Conservation (phyloP, 30 jellyfish, hydroid and myxozoan genomes). For the Aurelia aurita region DNA sequence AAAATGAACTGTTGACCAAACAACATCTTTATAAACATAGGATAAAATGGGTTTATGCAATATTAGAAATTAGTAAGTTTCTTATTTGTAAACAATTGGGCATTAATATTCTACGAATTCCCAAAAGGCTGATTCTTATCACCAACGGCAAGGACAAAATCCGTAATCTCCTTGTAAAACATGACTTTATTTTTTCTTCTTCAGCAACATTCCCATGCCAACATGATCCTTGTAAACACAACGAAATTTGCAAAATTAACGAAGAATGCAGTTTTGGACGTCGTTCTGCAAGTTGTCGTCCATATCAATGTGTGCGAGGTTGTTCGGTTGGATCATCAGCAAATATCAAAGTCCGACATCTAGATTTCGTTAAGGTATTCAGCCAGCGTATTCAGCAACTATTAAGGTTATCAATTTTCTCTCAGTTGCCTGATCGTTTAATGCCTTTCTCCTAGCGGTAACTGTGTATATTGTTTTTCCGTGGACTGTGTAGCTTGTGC, state of each 20-base stretch:
- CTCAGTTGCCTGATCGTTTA: no score
- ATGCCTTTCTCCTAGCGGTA: no score
- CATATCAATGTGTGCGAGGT: conserved; percentile 56
- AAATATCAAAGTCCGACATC: conserved; percentile 42
- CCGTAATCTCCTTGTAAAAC: background rate
- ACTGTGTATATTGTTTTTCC: no score
- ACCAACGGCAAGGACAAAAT: background rate
- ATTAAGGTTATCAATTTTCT: no score
- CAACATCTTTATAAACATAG: no score
- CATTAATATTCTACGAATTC: no score
- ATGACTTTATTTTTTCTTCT: background rate
- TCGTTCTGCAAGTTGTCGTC: conserved; percentile 37
- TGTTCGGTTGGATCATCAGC: conserved; percentile 56
- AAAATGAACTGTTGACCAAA: no score
- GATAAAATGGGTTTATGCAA: no score
- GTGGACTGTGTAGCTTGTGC: no score
- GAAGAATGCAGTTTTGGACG: conserved; percentile 61
- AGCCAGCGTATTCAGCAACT: background rate
- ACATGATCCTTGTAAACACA: conserved; percentile 65
- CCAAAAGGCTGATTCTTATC: background rate
- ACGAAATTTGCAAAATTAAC: conserved; percentile 67
- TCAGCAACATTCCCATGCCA: conserved; percentile 84
- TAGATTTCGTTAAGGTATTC: conserved; percentile 46
- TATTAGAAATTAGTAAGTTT: no score
- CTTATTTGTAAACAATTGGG: no score